phyloP scores from a whole-genome alignment of 2,113 vertebrate genomes.

The Elephas maximus region DNA sequence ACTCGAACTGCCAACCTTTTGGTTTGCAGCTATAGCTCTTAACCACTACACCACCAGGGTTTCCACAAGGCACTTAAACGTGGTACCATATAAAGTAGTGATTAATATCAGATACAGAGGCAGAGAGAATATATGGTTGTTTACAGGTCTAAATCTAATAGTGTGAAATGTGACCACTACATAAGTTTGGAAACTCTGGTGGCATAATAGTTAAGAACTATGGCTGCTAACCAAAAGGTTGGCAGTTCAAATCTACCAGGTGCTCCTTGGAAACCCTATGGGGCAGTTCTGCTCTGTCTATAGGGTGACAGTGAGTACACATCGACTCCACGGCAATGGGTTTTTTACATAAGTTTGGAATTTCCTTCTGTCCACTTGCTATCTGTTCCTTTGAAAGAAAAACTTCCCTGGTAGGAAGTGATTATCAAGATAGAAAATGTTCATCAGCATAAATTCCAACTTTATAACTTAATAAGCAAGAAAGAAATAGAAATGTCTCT shows the following conservation, averaged over 20 bases:
- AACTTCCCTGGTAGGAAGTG: background rate
- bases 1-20: too few relatives aligned
- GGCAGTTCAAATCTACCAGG: too few relatives aligned
- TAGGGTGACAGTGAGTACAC: too few relatives aligned
- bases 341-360: background rate
- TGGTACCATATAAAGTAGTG: background rate
- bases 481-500: background rate
- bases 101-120: background rate
- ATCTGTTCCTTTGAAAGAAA: slow-evolving; percentile 19
- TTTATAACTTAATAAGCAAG: slow-evolving; percentile 59
- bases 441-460: slow-evolving; percentile 38
- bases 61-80: too few relatives aligned
- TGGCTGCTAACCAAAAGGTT: too few relatives aligned
- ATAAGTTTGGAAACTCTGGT: background rate
- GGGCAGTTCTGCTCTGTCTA: too few relatives aligned
- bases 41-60: too few relatives aligned
- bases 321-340: too few relatives aligned
- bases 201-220: too few relatives aligned
- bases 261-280: too few relatives aligned
- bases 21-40: too few relatives aligned
- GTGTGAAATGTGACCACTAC: background rate
- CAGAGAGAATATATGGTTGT: background rate
- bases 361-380: slow-evolving; percentile 41
- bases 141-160: slow-evolving; percentile 48
- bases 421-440: slow-evolving; percentile 41